Evolutionary conservation across 2,797 vertebrate genomes (phyloP).

Genomic region (Falco concolor): DNA sequence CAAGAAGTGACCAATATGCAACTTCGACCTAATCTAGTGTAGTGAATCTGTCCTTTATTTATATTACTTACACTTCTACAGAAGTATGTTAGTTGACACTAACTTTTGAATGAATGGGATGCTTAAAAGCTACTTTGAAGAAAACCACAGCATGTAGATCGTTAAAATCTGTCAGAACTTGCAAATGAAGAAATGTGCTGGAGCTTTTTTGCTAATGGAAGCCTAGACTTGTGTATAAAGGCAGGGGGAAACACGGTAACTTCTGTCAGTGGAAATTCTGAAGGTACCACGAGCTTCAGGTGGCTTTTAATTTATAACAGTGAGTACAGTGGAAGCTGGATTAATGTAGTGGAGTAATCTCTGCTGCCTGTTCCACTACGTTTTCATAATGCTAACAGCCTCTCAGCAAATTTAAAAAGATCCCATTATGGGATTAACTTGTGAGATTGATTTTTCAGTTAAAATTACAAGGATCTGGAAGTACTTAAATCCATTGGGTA

Average conservation of each 20-base stretch:
- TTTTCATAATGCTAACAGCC: not conserved
- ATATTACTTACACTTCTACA: not conserved
- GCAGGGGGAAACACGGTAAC: accelerated
- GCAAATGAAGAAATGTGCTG: not conserved
- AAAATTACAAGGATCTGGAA: not conserved
- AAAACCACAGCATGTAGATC: not conserved
- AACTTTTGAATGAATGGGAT: not conserved
- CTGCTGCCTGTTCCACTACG: not conserved
- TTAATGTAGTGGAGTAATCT: not conserved
- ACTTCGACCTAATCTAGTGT: not conserved
- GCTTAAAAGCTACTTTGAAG: not conserved
- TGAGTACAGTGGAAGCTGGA: not conserved
- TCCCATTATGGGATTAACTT: not conserved
- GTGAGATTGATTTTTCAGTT: not conserved
- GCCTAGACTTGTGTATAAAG: not conserved
- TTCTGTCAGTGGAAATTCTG: not conserved
- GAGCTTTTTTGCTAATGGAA: not conserved
- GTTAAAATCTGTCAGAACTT: not conserved
- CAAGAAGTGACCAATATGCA: not conserved
- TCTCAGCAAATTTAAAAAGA: not conserved
- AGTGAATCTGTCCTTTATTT: not conserved
- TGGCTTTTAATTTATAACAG: not conserved
- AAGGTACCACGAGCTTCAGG: not conserved
- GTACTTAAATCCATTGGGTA: not conserved
- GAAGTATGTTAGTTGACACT: not conserved